A percentile compares a stretch with the other conserved stretches of the same genome.
phyloP scores from a whole-genome alignment of 30 jellyfish, hydroid and myxozoan genomes.

The Phacellophora camtschatica region DNA sequence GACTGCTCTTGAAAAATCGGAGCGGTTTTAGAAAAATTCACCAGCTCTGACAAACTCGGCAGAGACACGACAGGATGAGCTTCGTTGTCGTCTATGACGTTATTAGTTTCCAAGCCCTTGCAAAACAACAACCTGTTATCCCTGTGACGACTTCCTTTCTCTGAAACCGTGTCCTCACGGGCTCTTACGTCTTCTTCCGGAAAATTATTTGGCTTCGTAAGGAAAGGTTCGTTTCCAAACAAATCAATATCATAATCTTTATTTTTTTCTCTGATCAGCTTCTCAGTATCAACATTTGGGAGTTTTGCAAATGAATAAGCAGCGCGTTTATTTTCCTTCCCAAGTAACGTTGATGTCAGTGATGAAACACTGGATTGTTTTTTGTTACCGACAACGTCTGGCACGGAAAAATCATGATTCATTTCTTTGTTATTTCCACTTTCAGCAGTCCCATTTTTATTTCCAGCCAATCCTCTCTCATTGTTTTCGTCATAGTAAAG shows the following conservation, averaged over 20 bases:
- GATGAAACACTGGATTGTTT: background rate
- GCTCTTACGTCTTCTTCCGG: constrained; percentile 21
- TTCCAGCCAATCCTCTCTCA: background rate
- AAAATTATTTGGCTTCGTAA: background rate
- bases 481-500: background rate
- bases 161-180: background rate
- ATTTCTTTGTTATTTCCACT: background rate
- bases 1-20: constrained; percentile 17
- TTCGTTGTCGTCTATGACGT: background rate
- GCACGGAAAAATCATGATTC: background rate
- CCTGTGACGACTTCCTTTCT: constrained; percentile 9
- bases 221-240: background rate
- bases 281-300: constrained; percentile 1
- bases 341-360: background rate
- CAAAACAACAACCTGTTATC: background rate
- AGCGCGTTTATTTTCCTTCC: background rate
- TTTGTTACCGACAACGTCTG: background rate
- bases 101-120: constrained; percentile 5
- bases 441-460: background rate
- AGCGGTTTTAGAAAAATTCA: constrained; percentile 8
- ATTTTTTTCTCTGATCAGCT: background rate
- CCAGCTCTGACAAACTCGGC: constrained; percentile 57
- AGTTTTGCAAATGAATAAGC: constrained; percentile 4
- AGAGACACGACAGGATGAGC: background rate
- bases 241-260: background rate